Percentiles rank a stretch among this genome's conserved stretches.
These are phyloP conservation scores for Drosophila siamana DNA, from an alignment of 2,888 invertebrate species.

Conservation along the genomic window DNA sequence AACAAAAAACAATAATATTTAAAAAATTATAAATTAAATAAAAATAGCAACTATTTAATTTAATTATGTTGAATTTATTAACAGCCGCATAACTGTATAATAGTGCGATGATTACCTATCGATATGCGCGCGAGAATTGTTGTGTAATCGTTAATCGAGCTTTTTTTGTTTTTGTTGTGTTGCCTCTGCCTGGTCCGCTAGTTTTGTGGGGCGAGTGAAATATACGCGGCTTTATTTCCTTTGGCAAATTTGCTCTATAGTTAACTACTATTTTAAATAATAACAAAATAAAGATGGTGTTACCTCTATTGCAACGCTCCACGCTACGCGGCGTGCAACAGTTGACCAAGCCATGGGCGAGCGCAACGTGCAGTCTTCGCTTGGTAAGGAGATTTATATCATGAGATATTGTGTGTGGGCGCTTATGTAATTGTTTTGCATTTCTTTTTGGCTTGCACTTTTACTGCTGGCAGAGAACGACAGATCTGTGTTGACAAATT, in stretches of 20 bases:
- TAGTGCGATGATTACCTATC: conserved; percentile 22
- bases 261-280: conserved; percentile 24
- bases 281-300: conserved; percentile 71
- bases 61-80: background rate
- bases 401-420: conserved; percentile 19
- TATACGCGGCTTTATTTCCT: conserved; percentile 47
- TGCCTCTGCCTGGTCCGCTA: conserved; percentile 41
- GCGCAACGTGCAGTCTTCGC: conserved; percentile 53
- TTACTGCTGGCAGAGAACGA: conserved; percentile 10
- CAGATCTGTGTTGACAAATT: background rate
- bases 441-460: conserved; percentile 38
- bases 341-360: conserved; percentile 70
- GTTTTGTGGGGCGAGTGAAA: conserved; percentile 42
- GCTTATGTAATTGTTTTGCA: conserved; percentile 71
- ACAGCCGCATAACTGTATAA: background rate
- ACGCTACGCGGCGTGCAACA: conserved; percentile 78
- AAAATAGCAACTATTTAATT: no score
- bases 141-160: conserved; percentile 35
- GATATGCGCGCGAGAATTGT: conserved; percentile 20
- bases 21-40: no score
- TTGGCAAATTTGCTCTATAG: conserved; percentile 27
- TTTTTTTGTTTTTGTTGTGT: conserved; percentile 52
- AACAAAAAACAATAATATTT: no score
- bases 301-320: conserved; percentile 76
- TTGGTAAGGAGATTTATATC: conserved; percentile 74